phyloP scores from a whole-genome alignment of 2,888 invertebrate species.

The Agrilus cyanescens region DNA sequence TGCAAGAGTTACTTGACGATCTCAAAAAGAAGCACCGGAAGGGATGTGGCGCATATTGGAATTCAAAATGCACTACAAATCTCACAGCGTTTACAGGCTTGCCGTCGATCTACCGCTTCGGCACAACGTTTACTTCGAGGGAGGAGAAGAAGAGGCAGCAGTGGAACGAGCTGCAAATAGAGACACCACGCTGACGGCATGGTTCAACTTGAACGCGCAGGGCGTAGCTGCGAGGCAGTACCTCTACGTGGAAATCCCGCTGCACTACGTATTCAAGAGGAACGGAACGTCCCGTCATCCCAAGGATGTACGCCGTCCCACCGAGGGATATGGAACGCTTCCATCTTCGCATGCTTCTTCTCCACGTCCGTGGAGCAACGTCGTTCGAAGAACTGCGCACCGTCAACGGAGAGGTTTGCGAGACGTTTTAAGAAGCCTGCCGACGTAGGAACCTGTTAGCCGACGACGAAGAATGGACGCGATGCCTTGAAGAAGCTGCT shows the following conservation, averaged over 20 bases:
- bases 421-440: constrained; percentile 18
- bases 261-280: constrained; percentile 8
- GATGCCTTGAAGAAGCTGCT: constrained; percentile 18
- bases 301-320: constrained; percentile 5
- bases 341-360: constrained; percentile 17
- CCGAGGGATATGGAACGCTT: constrained; percentile 12
- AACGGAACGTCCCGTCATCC: constrained; percentile 4
- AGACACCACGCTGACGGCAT: constrained; percentile 16
- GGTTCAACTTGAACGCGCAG: constrained; percentile 17
- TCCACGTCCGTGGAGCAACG: constrained; percentile 15
- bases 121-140: constrained; percentile 10
- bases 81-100: constrained; percentile 23
- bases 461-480: constrained; percentile 22
- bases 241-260: constrained; percentile 19
- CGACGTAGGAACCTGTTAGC: constrained; percentile 17
- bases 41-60: constrained; percentile 26
- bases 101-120: constrained; percentile 25
- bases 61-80: constrained; percentile 18
- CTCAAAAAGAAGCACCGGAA: constrained; percentile 19
- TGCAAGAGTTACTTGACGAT: constrained; percentile 8
- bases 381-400: constrained; percentile 20
- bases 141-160: constrained; percentile 8
- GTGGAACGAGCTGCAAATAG: constrained; percentile 8
- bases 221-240: constrained; percentile 13
- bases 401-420: constrained; percentile 18